These are phyloP conservation scores for Florisuga fusca DNA, from an alignment of 2,797 vertebrate species.

Conservation along the genomic window DNA sequence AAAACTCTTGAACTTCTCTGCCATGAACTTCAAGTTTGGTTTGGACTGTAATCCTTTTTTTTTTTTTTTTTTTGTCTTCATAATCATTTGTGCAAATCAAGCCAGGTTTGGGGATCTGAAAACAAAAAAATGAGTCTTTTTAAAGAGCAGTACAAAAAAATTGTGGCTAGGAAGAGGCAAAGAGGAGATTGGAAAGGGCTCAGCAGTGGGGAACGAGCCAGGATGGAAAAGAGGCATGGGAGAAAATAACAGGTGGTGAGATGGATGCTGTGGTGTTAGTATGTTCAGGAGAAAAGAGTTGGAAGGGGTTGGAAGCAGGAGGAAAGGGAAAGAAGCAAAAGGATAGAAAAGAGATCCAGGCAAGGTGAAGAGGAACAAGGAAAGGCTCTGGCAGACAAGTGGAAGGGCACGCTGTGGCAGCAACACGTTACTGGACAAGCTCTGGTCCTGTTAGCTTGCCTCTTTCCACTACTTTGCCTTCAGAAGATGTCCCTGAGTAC, in stretches of 20 bases:
- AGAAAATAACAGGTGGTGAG: neutral
- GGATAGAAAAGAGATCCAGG: neutral
- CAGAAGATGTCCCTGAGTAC: neutral
- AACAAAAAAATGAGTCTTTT: neutral
- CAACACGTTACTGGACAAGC: neutral
- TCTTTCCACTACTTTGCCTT: neutral
- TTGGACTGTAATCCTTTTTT: neutral
- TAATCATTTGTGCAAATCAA: neutral
- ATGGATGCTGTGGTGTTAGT: neutral
- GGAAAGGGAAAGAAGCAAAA: neutral
- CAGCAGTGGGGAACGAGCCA: neutral
- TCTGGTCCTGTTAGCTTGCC: neutral
- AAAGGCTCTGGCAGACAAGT: neutral
- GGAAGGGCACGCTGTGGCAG: fast-evolving
- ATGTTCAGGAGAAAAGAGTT: neutral
- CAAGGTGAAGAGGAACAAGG: neutral
- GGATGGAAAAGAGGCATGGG: fast-evolving
- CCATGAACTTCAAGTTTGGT: neutral
- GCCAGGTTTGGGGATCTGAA: neutral
- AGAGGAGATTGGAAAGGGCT: neutral
- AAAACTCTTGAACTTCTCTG: neutral
- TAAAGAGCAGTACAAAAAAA: neutral
- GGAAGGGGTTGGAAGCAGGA: neutral
- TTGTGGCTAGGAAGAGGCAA: neutral
- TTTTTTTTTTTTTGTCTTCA: neutral